Evolutionary conservation across 2,113 vertebrate genomes (phyloP), one percentile per base, ranked within the genome.

Genomic region (Menura novaehollandiae): DNA sequence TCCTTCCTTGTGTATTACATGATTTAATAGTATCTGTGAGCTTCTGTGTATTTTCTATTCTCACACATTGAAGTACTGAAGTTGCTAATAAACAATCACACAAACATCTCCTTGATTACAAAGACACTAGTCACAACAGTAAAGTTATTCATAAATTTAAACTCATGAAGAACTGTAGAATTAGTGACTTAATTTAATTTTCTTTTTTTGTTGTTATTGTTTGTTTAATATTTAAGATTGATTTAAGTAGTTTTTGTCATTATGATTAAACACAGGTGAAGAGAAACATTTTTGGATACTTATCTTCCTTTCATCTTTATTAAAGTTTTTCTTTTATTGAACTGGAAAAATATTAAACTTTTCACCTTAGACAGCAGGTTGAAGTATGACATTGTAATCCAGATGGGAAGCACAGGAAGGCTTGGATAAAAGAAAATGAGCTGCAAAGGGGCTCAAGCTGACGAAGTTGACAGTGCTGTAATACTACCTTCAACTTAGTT

Each of bases 191-290:
- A 74, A 93, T 94, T 89, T 56, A 4, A 49, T 75, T 64, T 80
- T 28, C 33, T 67, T 62, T 53, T 53, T 44, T 26, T 26, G 16
- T 66, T 49, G 14, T 46, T 43, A 10, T 82, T 95, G 79, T 93
- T 88, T 89, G 37, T 79, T 88, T 72, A 85, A 93, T 90, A 80
- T 71, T 93, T 91, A 63, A 84, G 91, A 85, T 72, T 76, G 23
- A 87, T 94, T 76, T 86, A 71, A 91, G 60, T 78, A 68, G 33
- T 49, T 93, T 95, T 91, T 93, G 60, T 94, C 69, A 64, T 90
- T 93, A 52, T 96, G 77, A 97, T 96, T 93, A 89, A 96, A 92
- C n/a, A 43, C 88, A 96, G 96, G 83, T 85, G 88, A 94, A 81
- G 85, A 78, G 52, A 89, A 91, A 3, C 52, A 67, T 80, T 92